phyloP scores from a whole-genome alignment of 2,113 vertebrate genomes.

The Poeciliopsis retropinna region DNA sequence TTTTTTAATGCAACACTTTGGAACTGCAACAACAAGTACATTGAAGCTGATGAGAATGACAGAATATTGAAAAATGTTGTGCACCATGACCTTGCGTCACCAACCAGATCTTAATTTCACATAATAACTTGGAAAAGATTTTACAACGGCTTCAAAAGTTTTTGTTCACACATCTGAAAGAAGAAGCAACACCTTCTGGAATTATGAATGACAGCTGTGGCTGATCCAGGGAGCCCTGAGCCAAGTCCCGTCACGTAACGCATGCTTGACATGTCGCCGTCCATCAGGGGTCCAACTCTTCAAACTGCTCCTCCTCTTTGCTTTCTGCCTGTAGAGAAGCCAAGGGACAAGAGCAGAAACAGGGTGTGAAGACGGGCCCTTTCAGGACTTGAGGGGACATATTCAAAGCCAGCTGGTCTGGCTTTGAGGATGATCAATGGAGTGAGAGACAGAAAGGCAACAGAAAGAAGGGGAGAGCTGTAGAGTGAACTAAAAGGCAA shows the following conservation, averaged over 20 bases:
- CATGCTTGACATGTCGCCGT: constrained; percentile 77
- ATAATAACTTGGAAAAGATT: background rate
- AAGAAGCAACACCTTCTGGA: constrained; percentile 62
- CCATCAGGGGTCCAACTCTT: constrained; percentile 82
- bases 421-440: constrained; percentile 76
- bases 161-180: constrained; percentile 34
- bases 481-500: constrained; percentile 41
- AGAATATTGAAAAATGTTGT: background rate
- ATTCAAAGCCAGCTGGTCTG: constrained; percentile 85
- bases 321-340: constrained; percentile 80
- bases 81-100: background rate
- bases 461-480: constrained; percentile 53
- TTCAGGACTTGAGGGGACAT: constrained; percentile 74
- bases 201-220: constrained; percentile 79
- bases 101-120: background rate
- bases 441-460: constrained; percentile 43
- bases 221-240: constrained; percentile 71
- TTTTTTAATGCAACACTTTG: no score
- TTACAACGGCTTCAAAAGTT: background rate
- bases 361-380: constrained; percentile 81
- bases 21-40: no score
- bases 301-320: constrained; percentile 76
- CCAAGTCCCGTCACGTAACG: constrained; percentile 74
- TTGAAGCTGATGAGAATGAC: background rate
- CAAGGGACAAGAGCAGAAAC: constrained; percentile 76